Evolutionary conservation across 1,140 invertebrate genomes (phyloP).

Genomic region (Goniozus legneri): DNA sequence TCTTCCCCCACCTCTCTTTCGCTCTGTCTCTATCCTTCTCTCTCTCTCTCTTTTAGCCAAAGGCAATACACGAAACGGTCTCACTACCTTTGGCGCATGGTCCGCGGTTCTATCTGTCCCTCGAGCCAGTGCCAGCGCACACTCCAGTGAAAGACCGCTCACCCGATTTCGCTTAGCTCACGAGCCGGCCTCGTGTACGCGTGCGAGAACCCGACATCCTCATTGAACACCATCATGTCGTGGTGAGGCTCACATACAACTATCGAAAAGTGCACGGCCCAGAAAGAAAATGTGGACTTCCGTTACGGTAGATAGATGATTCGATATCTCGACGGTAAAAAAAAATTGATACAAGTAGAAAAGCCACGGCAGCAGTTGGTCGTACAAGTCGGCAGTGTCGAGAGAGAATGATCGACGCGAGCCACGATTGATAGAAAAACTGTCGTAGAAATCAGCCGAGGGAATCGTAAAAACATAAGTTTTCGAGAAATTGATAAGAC

Average conservation of each 20-base stretch:
- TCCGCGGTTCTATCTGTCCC: conserved; percentile 14
- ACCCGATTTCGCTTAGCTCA: conserved; percentile 24
- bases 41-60: too few species aligned
- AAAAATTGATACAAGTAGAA: too few species aligned
- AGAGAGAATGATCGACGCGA: conserved; percentile 11
- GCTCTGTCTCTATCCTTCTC: too few species aligned
- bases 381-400: too few species aligned
- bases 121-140: background rate
- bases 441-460: conserved; percentile 10
- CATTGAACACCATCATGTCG: too few species aligned
- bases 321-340: too few species aligned
- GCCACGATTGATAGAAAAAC: conserved; percentile 3
- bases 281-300: too few species aligned
- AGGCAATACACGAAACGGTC: too few species aligned
- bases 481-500: conserved; percentile 10
- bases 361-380: too few species aligned
- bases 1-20: conserved; percentile 11
- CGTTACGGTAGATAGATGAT: too few species aligned
- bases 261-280: conserved; percentile 1
- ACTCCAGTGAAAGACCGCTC: background rate
- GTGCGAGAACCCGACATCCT: conserved; percentile 9
- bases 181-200: conserved; percentile 37
- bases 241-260: conserved; percentile 26
- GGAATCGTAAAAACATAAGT: conserved; percentile 13
- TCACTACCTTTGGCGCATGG: conserved; percentile 19